Base-by-base conservation (phyloP, 2,113 vertebrate genomes). In the Megaceryle maxima region DNA sequence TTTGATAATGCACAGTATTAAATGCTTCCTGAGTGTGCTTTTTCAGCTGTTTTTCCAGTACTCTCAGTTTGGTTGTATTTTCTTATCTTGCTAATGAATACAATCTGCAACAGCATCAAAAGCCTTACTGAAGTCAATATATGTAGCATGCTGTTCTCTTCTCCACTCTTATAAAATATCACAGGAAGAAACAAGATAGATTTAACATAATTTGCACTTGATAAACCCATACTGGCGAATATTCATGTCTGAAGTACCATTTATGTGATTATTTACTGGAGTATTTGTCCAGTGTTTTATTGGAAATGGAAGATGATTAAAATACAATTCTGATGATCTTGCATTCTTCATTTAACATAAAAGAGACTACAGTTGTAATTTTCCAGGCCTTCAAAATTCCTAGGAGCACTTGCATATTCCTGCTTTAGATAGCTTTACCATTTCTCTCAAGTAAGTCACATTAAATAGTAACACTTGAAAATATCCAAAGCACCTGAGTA, bases 91-190 rank as follows among this genome's bases (percentile, higher is more conserved):
- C 8, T 76, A 50, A 56, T 43, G 11, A 76, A 50, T 33, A 35
- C 21, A 31, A 37, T 21, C n/a, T 37, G 6, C 24, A 74, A 59
- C 6, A 84, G 13, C 64, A 88, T 24, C n/a, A 83, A 72, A 87
- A 86, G 6, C 16, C 3, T 85, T 44, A 55, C 31, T 35, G 6
- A 85, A 86, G 33, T 39, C 35, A 55, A 72, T 8, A 37, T 28
- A 56, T 2, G 78, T 8, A n/a, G 6, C 8, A 33, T 1, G 0
- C 5, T 13, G 2, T 41, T 16, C 8, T 53, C 25, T 73, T 67
- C 29, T 83, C 13, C 10, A 18, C 8, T 73, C 10, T 60, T 53
- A 22, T 12, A 70, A 83, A 37, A 4, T 55, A 44, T 16, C 14
- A 78, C 7, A 91, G 28, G 53, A 8, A 80, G 20, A 66, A 86